Evolutionary conservation across 2,113 vertebrate genomes (phyloP), one percentile per base, ranked within the genome.

Genomic region (Herpailurus yagouaroundi): DNA sequence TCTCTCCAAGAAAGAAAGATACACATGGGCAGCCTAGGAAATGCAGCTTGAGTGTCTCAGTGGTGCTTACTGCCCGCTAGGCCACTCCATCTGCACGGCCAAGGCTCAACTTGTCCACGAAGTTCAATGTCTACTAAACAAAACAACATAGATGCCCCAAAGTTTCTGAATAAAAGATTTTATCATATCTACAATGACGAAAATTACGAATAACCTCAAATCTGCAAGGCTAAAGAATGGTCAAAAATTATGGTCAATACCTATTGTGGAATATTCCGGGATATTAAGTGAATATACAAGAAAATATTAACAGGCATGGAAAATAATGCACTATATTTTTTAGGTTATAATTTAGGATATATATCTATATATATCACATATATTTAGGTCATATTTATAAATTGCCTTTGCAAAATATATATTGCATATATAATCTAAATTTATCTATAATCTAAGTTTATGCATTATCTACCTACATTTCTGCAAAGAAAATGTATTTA

Each of bases 71-170:
- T 18, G 11, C 14, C 3, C 18, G 0, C 33, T 5, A 19, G 4
- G 29, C 33, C 21, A 0, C 33, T 4, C n/a, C 3, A 11, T 6
- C 23, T 10, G 5, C 4, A 27, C 0, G 3, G 52, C 31, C 2
- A 66, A 52, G 13, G 25, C 19, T 36, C 38, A 7, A 1, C 7
- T 2, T 3, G 19, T 12, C 21, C 7, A 13, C 29, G 4, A 12
- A 12, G 14, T 48, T n/a, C 3, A 38, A 2, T 21, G 19, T 36
- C n/a, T 8, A 29, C 14, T 31, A 25, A 60, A 45, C 15, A 9
- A 63, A 41, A 4, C 15, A 7, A 10, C 16, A 6, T 1, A 11
- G 23, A 36, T 0, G 3, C 19, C 19, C 16, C 31, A 38, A 21
- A 2, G 12, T 31, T 41, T 74, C 33, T 15, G 5, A 4, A 29